phyloP scores from a whole-genome alignment of 2,797 vertebrate genomes.

The Oreortyx pictus region DNA sequence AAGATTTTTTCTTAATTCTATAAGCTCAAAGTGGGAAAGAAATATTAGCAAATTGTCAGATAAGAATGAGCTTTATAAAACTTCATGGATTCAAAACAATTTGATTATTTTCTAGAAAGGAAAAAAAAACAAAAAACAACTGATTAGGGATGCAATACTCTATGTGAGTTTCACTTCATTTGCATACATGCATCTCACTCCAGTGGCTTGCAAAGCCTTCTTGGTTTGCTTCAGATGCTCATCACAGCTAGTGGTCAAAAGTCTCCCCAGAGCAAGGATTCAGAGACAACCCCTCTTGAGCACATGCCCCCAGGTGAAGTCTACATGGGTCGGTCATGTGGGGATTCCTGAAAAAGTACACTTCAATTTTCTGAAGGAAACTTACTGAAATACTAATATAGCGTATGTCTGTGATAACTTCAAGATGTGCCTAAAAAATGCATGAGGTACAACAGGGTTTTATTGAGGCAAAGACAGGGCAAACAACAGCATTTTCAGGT shows the following conservation, averaged over 20 bases:
- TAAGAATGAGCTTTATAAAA: neutral
- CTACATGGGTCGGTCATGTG: neutral
- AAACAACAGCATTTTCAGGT: neutral
- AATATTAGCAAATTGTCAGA: neutral
- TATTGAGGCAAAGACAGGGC: neutral
- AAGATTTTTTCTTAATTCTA: neutral
- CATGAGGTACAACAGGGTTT: neutral
- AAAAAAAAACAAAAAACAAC: neutral
- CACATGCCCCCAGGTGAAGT: neutral
- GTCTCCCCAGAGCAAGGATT: neutral
- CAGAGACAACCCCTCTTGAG: neutral
- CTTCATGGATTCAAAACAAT: neutral
- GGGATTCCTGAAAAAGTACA: neutral
- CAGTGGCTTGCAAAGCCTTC: neutral
- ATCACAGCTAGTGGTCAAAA: neutral
- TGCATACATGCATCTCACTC: neutral
- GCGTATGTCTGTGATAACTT: neutral
- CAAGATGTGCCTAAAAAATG: neutral
- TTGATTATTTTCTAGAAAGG: neutral
- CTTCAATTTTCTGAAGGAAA: neutral
- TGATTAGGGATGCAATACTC: neutral
- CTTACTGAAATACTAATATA: neutral
- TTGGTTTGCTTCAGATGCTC: neutral
- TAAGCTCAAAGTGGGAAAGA: conserved; percentile 20
- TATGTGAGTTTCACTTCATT: neutral